Evolutionary conservation across 2,797 vertebrate species (phyloP).

Genomic region (Chiroxiphia lanceolata): DNA sequence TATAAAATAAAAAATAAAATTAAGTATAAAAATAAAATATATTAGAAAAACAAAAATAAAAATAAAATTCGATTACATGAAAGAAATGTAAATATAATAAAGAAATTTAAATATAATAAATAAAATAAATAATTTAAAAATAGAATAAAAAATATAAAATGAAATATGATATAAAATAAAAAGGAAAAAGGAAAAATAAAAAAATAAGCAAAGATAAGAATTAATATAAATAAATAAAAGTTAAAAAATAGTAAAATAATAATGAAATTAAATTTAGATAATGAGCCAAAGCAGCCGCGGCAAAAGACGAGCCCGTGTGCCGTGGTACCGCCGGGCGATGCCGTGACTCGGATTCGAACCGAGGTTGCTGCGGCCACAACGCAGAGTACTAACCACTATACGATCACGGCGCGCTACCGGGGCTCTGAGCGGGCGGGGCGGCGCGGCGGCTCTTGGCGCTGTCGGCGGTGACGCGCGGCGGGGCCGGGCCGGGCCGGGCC

Average conservation of each 20-base stretch:
- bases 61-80: neutral
- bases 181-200: neutral
- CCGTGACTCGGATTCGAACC: constrained; percentile 87
- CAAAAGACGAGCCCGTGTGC: neutral
- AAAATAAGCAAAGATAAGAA: neutral
- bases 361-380: constrained; percentile 95
- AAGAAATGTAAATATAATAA: neutral
- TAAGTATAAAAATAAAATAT: too few species aligned
- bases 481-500: neutral
- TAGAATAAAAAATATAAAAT: neutral
- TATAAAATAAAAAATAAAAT: too few species aligned
- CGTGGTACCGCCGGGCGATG: neutral
- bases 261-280: too few species aligned
- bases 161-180: neutral
- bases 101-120: neutral
- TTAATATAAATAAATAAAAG: neutral
- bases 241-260: too few species aligned
- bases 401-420: constrained; percentile 79
- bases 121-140: neutral
- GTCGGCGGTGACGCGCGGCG: accelerated
- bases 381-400: constrained; percentile 97
- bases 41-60: neutral
- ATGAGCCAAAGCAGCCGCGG: too few species aligned
- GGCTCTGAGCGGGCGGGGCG: accelerated
- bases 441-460: neutral